These are phyloP conservation scores for Montipora capricornis DNA, from an alignment of 64 coral and sea anemone species.

Conservation along the genomic window DNA sequence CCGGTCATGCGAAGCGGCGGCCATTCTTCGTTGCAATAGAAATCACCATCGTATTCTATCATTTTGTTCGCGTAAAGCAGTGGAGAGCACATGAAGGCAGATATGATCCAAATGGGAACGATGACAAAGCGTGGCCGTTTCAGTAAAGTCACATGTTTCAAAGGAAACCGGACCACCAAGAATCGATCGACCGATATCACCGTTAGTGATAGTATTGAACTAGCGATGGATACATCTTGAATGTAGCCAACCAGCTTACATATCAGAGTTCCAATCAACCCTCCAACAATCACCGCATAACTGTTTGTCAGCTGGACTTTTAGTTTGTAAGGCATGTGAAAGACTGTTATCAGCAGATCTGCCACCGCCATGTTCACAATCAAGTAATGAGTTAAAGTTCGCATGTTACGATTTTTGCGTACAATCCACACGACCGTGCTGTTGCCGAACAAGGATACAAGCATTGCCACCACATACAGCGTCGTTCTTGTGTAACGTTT, in stretches of 20 bases:
- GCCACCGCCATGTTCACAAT: slow-evolving; percentile 80
- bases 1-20: slow-evolving; percentile 12
- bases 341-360: slow-evolving; percentile 68
- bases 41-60: slow-evolving; percentile 4
- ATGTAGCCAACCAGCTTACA: slow-evolving; percentile 76
- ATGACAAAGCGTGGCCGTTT: slow-evolving; percentile 36
- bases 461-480: neutral
- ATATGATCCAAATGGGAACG: slow-evolving; percentile 40
- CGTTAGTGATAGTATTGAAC: slow-evolving; percentile 61
- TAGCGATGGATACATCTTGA: slow-evolving; percentile 71
- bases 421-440: slow-evolving; percentile 56
- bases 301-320: slow-evolving; percentile 40
- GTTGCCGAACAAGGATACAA: slow-evolving; percentile 67
- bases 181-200: slow-evolving; percentile 74
- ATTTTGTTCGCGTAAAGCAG: slow-evolving; percentile 77
- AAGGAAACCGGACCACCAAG: slow-evolving; percentile 63
- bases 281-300: neutral
- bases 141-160: slow-evolving; percentile 58
- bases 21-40: slow-evolving; percentile 73
- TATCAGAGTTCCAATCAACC: slow-evolving; percentile 5
- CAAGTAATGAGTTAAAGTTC: slow-evolving; percentile 73
- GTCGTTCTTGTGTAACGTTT: no score
- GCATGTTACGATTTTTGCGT: slow-evolving; percentile 64
- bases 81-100: slow-evolving; percentile 62
- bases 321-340: slow-evolving; percentile 84